Percentiles rank a stretch among this genome's conserved stretches.
These are phyloP conservation scores for Zapus hudsonius DNA, from an alignment of 2,113 vertebrate species.

Conservation along the genomic window DNA sequence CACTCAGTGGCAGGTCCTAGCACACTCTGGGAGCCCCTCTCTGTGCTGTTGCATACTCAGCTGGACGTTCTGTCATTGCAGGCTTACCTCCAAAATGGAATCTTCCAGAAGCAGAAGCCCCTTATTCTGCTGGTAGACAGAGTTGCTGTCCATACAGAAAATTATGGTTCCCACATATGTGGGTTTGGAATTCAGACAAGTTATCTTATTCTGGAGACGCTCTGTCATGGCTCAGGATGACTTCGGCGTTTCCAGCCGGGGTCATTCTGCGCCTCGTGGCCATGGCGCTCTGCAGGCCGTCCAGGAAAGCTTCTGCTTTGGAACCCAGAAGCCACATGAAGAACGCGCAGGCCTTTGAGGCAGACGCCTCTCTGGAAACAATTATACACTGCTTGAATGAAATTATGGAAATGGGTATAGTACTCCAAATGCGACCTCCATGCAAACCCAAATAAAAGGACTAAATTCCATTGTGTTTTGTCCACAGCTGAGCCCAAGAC, in stretches of 20 bases:
- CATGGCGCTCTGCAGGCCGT: conserved; percentile 56
- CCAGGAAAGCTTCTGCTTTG: conserved; percentile 22
- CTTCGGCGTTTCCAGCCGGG: not conserved
- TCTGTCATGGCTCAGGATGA: conserved; percentile 63
- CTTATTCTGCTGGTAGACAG: conserved; percentile 48
- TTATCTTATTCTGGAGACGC: conserved; percentile 74
- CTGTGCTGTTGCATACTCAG: not conserved
- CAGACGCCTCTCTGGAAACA: conserved; percentile 79
- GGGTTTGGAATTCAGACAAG: conserved; percentile 65
- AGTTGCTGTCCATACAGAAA: conserved; percentile 69
- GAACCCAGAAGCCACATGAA: conserved; percentile 70
- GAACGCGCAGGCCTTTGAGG: conserved; percentile 53
- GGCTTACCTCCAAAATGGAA: rapidly evolving
- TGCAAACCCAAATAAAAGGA: conserved; percentile 55
- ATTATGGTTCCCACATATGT: conserved; percentile 69
- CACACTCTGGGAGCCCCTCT: not conserved
- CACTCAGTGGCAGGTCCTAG: not conserved
- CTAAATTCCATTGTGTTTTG: conserved; percentile 51
- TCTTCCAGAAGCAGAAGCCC: conserved; percentile 3
- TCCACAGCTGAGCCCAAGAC: conserved; percentile 50
- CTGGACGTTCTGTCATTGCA: rapidly evolving
- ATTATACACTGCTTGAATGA: conserved; percentile 58
- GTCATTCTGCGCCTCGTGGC: conserved; percentile 56
- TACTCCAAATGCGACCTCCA: conserved; percentile 41
- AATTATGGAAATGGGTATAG: conserved; percentile 65